Base-by-base conservation (phyloP, 2,888 invertebrate species). In the Sialis lutaria region DNA sequence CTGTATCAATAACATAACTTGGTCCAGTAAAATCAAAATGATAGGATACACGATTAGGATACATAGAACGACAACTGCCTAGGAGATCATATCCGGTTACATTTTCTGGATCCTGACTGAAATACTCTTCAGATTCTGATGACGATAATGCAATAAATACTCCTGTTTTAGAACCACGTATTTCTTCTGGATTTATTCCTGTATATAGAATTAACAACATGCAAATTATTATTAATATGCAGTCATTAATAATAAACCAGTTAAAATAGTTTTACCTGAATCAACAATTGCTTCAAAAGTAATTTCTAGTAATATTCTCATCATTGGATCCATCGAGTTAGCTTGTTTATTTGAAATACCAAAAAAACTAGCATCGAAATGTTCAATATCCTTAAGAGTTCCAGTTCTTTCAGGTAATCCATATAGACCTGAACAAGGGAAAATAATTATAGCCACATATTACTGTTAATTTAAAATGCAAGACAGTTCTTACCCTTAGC, bases 21-120 rank as follows among this genome's bases (percentile, higher is more conserved):
- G 93, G 92, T 0, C 95, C 91, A 55, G 81, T 82, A 10, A 89
- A 72, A 31, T 91, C 91, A 50, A 95, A 73, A 66, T 81, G 81
- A 63, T 86, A 92, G 1, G 91, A 90, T 52, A 96, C 75, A 46
- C 92, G 76, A 64, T 92, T 90, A n/a, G 92, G 84, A 59, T 92
- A 73, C 89, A 93, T 91, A 5, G 90, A 86, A 50, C 89, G 76
- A 54, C 83, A 82, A 63, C 89, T 89, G 35, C 93, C 73, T 61
- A 9, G 45, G 51, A 42, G 13, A 30, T 22, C 22, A n/a, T 22
- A 42, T 6, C n/a, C 30, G n/a, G 22, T n/a, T 2, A n/a, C 30
- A 7, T 22, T n/a, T 9, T 35, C 10, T 9, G 9, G 9, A n/a
- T 35, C 35, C 9, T 35, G 10, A 6, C 13, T 13, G 12, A 6